Evolutionary conservation across 2,888 invertebrate species (phyloP), one percentile per base, ranked within the genome.

Genomic region (Cephus pygmeus): DNA sequence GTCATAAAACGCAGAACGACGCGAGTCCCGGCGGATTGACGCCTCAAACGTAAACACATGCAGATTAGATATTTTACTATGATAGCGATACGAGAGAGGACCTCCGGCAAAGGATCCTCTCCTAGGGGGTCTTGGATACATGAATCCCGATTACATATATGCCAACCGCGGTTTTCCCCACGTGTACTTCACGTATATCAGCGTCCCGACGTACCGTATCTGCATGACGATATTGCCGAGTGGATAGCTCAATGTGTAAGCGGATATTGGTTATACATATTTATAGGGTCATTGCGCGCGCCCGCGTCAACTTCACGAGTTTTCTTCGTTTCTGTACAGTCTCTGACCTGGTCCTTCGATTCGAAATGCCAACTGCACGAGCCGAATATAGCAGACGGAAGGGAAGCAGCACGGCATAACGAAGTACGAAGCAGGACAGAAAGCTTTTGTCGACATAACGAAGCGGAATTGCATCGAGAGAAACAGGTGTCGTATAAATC

Each of bases 201-300:
- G 74, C 75, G 77, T 73, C 76, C 35, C 69, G 75, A 56, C 78
- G 73, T 77, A 73, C 78, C 85, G 79, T 82, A 85, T 87, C 86
- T 84, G 84, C 84, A 85, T 84, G 85, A 83, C 84, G 85, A 87
- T 87, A 86, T 86, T 85, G 84, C 85, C 83, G 83, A 83, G 82
- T 83, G 81, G 83, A 83, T 83, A 85, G 81, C 81, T 84, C 83
- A 87, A 87, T 85, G 83, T 83, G 86, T 86, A 86, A 87, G 86
- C 85, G 86, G 84, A 88, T 88, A 88, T 88, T 88, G 88, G 85
- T 85, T 88, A 88, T 88, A 88, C 88, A 88, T 88, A 88, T 88
- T 88, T 88, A 88, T 88, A 86, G 84, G 82, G 73, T 34, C 69
- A 75, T 71, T 31, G 71, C 34, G 71, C 34, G 31, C 71, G 15